Percentiles rank a stretch among this genome's conserved stretches.
Evolutionary conservation across 1,140 invertebrate species (phyloP).

Genomic region (Heliconius eleuchia): DNA sequence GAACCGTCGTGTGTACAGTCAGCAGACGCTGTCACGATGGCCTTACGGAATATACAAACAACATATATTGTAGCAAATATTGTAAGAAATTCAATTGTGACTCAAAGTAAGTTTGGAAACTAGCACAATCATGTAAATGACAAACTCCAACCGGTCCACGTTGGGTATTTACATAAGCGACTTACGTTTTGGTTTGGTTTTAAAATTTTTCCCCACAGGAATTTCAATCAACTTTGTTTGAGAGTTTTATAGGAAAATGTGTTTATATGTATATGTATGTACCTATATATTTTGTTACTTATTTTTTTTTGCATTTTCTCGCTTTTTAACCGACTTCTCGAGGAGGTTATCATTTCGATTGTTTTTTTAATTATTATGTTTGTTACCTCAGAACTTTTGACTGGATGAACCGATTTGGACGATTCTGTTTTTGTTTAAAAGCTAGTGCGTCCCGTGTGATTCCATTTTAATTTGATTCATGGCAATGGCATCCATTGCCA

Average conservation of each 20-base stretch:
- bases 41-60: too few relatives aligned
- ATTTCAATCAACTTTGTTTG: neutral
- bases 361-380: too few relatives aligned
- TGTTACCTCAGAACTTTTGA: too few relatives aligned
- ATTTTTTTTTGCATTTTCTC: too few relatives aligned
- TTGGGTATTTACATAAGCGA: neutral
- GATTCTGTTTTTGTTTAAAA: too few relatives aligned
- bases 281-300: neutral
- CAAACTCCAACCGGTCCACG: neutral
- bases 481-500: too few relatives aligned
- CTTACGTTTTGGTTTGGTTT: neutral
- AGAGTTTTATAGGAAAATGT: neutral
- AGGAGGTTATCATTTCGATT: too few relatives aligned
- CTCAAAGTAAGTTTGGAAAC: neutral
- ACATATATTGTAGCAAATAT: neutral
- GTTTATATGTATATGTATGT: neutral
- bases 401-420: too few relatives aligned
- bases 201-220: neutral
- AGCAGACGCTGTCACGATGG: too few relatives aligned
- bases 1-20: neutral
- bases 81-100: neutral
- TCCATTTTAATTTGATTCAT: too few relatives aligned
- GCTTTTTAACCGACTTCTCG: too few relatives aligned
- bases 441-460: too few relatives aligned
- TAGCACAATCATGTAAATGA: conserved; percentile 4